phyloP scores from a whole-genome alignment of 1,140 invertebrate species.

The Centruroides sculpturatus region DNA sequence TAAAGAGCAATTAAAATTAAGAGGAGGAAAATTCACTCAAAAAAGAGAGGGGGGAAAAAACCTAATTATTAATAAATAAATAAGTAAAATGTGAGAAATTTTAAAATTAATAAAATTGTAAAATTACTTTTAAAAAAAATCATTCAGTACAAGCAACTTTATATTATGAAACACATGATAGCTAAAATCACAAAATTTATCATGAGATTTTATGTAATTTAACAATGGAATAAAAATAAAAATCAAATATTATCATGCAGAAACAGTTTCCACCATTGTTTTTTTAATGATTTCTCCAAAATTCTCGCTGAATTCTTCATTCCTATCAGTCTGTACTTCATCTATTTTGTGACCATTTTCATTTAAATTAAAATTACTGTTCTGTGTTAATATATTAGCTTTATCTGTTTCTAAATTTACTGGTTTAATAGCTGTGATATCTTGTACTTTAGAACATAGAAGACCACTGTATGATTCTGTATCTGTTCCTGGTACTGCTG shows the following conservation, averaged over 20 bases:
- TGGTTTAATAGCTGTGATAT: slow-evolving; percentile 13
- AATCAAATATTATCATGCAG: slow-evolving; percentile 19
- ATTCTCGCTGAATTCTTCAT: slow-evolving; percentile 41
- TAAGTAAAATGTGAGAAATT: too few species aligned
- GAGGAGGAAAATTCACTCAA: too few species aligned
- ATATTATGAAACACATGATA: too few species aligned
- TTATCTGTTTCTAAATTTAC: slow-evolving; percentile 12
- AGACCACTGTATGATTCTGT: slow-evolving; percentile 27
- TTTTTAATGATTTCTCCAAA: slow-evolving; percentile 86
- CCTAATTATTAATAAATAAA: too few species aligned
- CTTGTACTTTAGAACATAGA: slow-evolving; percentile 21
- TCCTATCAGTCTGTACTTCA: neutral
- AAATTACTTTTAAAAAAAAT: too few species aligned
- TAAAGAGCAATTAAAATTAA: too few species aligned
- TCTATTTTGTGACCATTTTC: slow-evolving; percentile 6
- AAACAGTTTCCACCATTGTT: slow-evolving; percentile 78
- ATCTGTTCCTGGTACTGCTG: slow-evolving; percentile 21
- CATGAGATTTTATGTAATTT: too few species aligned
- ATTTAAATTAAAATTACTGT: neutral
- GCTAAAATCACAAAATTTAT: too few species aligned
- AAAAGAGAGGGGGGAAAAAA: too few species aligned
- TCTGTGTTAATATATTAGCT: slow-evolving; percentile 4
- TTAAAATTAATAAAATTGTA: too few species aligned
- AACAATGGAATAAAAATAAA: too few species aligned
- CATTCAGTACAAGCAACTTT: too few species aligned